phyloP scores from a whole-genome alignment of 2,888 invertebrate genomes.

The Isoperla grammatica region DNA sequence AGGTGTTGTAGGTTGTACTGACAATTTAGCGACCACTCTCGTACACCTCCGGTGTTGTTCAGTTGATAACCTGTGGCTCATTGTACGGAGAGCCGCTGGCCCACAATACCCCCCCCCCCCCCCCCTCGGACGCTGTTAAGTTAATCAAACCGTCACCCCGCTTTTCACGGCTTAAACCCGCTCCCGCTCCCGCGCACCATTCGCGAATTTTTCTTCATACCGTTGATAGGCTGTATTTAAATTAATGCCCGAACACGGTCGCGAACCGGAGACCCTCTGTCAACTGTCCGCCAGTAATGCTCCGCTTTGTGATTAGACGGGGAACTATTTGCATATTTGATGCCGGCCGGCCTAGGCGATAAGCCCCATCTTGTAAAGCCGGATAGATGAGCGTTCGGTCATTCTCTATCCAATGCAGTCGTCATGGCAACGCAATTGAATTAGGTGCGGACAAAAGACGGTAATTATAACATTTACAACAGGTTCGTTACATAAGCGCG shows the following conservation, averaged over 20 bases:
- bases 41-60: too few species aligned
- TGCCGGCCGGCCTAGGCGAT: background rate
- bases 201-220: slow-evolving; percentile 7
- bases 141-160: too few species aligned
- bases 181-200: too few species aligned
- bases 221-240: slow-evolving; percentile 2
- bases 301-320: slow-evolving; percentile 8
- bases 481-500: slow-evolving; percentile 1
- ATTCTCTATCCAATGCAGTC: slow-evolving; percentile 1
- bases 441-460: slow-evolving; percentile 14
- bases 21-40: too few species aligned
- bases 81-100: too few species aligned
- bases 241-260: slow-evolving; percentile 15
- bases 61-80: too few species aligned
- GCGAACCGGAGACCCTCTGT: slow-evolving; percentile 7
- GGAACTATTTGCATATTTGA: slow-evolving; percentile 14
- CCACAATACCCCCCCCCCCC: too few species aligned
- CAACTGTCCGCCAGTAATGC: slow-evolving; percentile 14
- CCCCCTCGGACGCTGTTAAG: too few species aligned
- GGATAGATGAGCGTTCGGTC: slow-evolving; percentile 8
- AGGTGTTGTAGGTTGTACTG: too few species aligned
- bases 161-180: too few species aligned
- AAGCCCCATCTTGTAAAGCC: slow-evolving; percentile 16
- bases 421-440: slow-evolving; percentile 5
- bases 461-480: slow-evolving; percentile 2